Evolutionary conservation across 2,888 invertebrate species (phyloP), one percentile per base, ranked within the genome.

Genomic region (Polietes domitor): DNA sequence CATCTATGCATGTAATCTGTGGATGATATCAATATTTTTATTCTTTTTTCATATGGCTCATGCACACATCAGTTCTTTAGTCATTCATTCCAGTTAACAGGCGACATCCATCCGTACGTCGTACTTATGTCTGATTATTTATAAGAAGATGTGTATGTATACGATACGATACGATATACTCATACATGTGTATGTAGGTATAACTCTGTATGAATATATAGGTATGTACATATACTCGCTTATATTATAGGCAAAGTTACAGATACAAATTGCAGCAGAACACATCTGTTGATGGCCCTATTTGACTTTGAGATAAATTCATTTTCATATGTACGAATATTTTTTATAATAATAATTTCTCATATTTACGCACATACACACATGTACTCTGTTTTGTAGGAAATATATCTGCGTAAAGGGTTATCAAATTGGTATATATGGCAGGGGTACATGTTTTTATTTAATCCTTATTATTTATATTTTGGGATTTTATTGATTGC

Each of bases 231-330:
- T n/a, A n/a, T n/a, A n/a, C n/a, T n/a, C n/a, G n/a, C n/a, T n/a
- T n/a, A n/a, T n/a, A n/a, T n/a, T n/a, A n/a, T n/a, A n/a, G n/a
- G 41, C 24, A 21, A 55, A 15, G 58, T 58, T 15, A 58, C 58
- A 58, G 58, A 26, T 58, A 58, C 58, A 58, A 58, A 58, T 26
- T 58, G 26, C 58, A 24, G 12, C 7, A 12, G 12, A 24, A 26
- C 26, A 58, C 50, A 76, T 73, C 68, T 70, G 71, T 55, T 76
- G 77, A 72, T 76, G 53, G 53, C 50, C 68, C 47, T 58, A 58
- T 79, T 73, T 61, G 26, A 76, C 72, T 82, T 17, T 79, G 26
- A 58, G 58, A 9, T 58, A 58, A 15, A 24, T 9, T 58, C 26
- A 58, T 58, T 21, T 58, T 58, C 24, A 58, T 58, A 58, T 68